A percentile compares a stretch with the other conserved stretches of the same genome.
Conservation (phyloP, 2,113 vertebrate genomes). For the Osmerus eperlanus region DNA sequence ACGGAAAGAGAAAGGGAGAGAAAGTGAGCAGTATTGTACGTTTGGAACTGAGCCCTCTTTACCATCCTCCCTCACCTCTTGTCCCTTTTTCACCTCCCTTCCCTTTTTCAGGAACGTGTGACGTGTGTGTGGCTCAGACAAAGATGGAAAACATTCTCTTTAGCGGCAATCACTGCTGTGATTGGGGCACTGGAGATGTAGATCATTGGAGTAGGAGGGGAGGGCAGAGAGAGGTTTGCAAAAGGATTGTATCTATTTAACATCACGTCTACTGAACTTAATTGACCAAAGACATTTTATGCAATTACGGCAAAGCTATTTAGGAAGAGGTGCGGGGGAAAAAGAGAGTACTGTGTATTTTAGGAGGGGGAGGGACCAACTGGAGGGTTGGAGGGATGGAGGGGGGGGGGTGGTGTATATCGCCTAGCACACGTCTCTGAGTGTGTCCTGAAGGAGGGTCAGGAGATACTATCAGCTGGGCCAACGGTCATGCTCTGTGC, state of each 20-base stretch:
- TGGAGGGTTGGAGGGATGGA: neutral
- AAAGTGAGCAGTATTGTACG: constrained; percentile 4
- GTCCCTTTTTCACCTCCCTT: neutral
- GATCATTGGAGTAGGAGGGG: too few species aligned
- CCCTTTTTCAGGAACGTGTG: constrained; percentile 6
- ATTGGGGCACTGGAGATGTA: constrained; percentile 8
- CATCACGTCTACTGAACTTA: too few species aligned
- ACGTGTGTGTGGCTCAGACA: constrained; percentile 12
- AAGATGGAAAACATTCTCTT: constrained; percentile 21
- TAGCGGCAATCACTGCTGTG: constrained; percentile 25
- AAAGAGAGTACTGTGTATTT: neutral
- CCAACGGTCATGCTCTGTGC: neutral
- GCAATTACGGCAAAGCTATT: too few species aligned
- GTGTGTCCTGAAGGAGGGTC: constrained; percentile 10
- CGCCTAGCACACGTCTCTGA: constrained; percentile 1
- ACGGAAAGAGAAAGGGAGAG: neutral
- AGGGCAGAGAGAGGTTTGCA: too few species aligned
- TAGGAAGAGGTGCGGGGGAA: too few species aligned
- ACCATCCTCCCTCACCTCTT: neutral
- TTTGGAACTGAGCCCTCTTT: constrained; percentile 31
- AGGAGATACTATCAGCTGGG: constrained; percentile 40
- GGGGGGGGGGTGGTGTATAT: neutral
- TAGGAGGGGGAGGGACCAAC: neutral
- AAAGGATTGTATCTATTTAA: too few species aligned
- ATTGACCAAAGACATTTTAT: too few species aligned